Conservation (phyloP, 2,113 vertebrate genomes). For the Thamnophis sirtalis region DNA sequence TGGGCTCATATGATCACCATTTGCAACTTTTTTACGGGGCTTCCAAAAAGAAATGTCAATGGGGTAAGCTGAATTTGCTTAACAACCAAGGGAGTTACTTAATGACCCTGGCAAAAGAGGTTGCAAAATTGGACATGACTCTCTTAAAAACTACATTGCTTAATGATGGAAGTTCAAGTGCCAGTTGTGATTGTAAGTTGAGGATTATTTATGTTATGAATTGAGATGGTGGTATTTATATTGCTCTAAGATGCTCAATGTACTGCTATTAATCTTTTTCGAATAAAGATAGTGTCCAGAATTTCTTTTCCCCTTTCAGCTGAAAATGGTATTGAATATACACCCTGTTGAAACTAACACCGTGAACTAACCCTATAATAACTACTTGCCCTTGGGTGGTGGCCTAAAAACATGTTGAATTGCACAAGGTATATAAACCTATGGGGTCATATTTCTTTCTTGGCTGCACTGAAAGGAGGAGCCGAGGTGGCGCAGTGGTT, state of each 20-base stretch:
- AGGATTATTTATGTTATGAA: neutral
- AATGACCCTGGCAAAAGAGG: neutral
- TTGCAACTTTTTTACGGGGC: neutral
- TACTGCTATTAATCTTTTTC: neutral
- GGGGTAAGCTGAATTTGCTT: neutral
- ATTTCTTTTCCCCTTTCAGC: neutral
- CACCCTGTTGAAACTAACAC: constrained; percentile 13
- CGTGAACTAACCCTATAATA: neutral
- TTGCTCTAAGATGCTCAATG: neutral
- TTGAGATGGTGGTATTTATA: neutral
- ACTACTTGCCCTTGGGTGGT: neutral
- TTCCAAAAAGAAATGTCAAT: neutral
- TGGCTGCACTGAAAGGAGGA: neutral
- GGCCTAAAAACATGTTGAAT: neutral
- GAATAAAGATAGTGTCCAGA: neutral
- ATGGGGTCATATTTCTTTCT: neutral
- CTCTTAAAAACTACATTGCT: neutral
- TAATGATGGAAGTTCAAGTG: neutral
- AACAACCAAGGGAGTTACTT: neutral
- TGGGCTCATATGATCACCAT: neutral
- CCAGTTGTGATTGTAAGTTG: neutral
- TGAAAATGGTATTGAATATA: constrained; percentile 4
- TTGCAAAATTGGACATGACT: neutral
- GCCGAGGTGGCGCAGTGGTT: too few species aligned
- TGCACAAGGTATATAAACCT: neutral